Evolutionary conservation across 2,888 invertebrate genomes (phyloP).

Genomic region (Troilus luridus): DNA sequence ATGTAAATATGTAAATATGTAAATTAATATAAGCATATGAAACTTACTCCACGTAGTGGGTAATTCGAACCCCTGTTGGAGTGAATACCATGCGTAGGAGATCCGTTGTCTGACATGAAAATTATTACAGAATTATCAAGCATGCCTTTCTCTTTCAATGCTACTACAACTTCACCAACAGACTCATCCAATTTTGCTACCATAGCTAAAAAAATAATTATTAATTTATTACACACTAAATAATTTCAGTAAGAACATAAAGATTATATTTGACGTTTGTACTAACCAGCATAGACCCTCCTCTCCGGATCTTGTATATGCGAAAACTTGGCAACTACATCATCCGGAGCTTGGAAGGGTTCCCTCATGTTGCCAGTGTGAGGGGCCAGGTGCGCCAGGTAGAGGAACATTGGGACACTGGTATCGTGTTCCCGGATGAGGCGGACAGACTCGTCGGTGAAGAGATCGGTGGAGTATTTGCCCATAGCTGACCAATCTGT

Average conservation of each 20-base stretch:
- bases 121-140: conserved; percentile 86
- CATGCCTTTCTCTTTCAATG: conserved; percentile 78
- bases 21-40: not conserved
- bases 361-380: conserved; percentile 77
- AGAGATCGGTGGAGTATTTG: conserved; percentile 78
- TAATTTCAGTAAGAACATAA: not conserved
- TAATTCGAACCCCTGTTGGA: conserved; percentile 84
- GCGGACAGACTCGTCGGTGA: conserved; percentile 77
- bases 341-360: conserved; percentile 81
- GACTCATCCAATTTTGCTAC: conserved; percentile 87
- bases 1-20: too few species aligned
- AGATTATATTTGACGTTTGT: not conserved
- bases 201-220: conserved; percentile 75
- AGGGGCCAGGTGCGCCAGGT: conserved; percentile 78
- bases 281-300: conserved; percentile 79
- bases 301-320: conserved; percentile 79
- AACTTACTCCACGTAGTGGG: conserved; percentile 82
- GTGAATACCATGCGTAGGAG: conserved; percentile 80
- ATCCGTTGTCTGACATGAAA: conserved; percentile 92
- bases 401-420: conserved; percentile 76
- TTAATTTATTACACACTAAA: not conserved
- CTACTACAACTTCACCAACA: conserved; percentile 81
- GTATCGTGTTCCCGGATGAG: conserved; percentile 74
- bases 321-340: conserved; percentile 77
- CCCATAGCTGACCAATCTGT: conserved; percentile 73